Conservation (phyloP, 2,888 invertebrate species). For the Ptilodon capucinus region DNA sequence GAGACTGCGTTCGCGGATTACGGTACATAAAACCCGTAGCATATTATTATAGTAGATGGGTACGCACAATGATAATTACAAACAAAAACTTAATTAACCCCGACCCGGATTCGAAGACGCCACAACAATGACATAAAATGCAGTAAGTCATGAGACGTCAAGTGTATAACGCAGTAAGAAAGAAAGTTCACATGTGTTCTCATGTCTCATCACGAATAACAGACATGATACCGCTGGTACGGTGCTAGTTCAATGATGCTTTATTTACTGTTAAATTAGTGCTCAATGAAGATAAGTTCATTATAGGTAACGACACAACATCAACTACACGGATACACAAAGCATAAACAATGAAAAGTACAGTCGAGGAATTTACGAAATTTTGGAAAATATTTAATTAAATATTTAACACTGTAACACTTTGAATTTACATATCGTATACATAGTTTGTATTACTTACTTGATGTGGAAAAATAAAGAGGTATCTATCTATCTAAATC, state of each 20-base stretch:
- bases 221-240: conserved; percentile 1
- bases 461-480: too few species aligned
- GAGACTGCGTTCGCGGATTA: not conserved
- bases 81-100: conserved; percentile 50
- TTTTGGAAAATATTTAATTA: too few species aligned
- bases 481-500: too few species aligned
- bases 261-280: conserved; percentile 11
- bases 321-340: too few species aligned
- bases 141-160: conserved; percentile 7
- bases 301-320: too few species aligned
- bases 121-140: conserved; percentile 33
- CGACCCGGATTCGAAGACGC: conserved; percentile 47
- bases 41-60: conserved; percentile 15
- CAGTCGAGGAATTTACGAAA: too few species aligned
- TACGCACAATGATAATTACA: conserved; percentile 38
- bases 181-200: conserved; percentile 45
- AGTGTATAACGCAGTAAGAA: conserved; percentile 22
- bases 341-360: too few species aligned
- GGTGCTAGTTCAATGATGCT: conserved; percentile 14
- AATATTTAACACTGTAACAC: too few species aligned
- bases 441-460: too few species aligned
- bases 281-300: too few species aligned
- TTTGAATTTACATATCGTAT: too few species aligned
- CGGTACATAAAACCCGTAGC: conserved; percentile 22
- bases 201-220: conserved; percentile 24